phyloP scores from a whole-genome alignment of 2,113 vertebrate species.

The Nanorana parkeri region DNA sequence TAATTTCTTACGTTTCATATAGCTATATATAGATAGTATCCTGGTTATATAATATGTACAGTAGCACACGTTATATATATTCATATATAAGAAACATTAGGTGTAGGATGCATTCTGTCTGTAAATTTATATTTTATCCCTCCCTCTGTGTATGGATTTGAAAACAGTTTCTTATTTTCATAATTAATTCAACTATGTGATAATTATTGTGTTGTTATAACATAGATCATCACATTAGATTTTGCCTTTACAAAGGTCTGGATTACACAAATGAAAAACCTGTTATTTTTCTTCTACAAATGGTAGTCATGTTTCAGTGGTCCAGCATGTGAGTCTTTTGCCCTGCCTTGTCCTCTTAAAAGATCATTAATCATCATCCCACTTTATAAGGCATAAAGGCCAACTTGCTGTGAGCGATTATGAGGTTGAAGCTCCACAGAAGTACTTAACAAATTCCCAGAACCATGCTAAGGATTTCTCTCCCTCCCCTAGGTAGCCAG shows the following conservation, averaged over 20 bases:
- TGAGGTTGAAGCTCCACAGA: conserved; percentile 84
- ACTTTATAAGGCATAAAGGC: conserved; percentile 95
- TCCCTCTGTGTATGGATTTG: too few relatives aligned
- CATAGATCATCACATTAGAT: neutral
- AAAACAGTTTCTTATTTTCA: too few relatives aligned
- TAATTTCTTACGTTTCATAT: too few relatives aligned
- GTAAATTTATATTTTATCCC: too few relatives aligned
- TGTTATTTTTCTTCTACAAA: conserved; percentile 77
- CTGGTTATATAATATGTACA: too few relatives aligned
- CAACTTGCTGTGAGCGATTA: conserved; percentile 82
- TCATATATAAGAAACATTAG: too few relatives aligned
- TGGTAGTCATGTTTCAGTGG: conserved; percentile 80
- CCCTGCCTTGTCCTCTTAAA: conserved; percentile 93
- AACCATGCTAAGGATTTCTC: conserved; percentile 81
- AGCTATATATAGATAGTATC: too few relatives aligned
- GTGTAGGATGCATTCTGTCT: too few relatives aligned
- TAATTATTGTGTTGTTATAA: too few relatives aligned
- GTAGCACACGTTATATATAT: too few relatives aligned
- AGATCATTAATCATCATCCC: conserved; percentile 93
- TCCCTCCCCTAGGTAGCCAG: conserved; percentile 76
- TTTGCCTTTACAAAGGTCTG: neutral
- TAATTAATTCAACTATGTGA: neutral
- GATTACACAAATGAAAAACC: conserved; percentile 58
- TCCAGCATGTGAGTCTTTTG: conserved; percentile 76
- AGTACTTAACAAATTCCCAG: conserved; percentile 97